These are phyloP conservation scores for Tachina lurida DNA, from an alignment of 2,888 invertebrate species.

Conservation along the genomic window DNA sequence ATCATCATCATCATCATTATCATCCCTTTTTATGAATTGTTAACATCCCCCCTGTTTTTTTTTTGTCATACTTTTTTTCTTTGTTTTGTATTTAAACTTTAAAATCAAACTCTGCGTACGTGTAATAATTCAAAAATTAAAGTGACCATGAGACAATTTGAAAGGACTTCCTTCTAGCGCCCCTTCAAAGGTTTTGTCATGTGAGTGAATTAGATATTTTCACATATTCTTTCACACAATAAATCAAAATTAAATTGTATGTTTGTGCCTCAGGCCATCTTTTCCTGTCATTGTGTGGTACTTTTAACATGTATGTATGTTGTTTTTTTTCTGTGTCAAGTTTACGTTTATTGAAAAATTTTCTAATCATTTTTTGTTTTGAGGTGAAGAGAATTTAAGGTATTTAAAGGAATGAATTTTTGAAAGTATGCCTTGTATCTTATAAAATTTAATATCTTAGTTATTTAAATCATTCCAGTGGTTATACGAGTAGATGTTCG, in stretches of 20 bases:
- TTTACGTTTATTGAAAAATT: conserved; percentile 64
- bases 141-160: conserved; percentile 82
- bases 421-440: too few relatives aligned
- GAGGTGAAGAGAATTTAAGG: conserved; percentile 26
- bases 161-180: conserved; percentile 69
- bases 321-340: conserved; percentile 15
- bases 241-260: conserved; percentile 72
- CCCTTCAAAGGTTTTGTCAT: conserved; percentile 32
- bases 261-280: conserved; percentile 62
- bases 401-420: conserved; percentile 39
- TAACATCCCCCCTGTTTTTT: conserved; percentile 32
- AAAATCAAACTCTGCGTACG: conserved; percentile 64
- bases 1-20: conserved; percentile 29
- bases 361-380: conserved; percentile 55
- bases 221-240: conserved; percentile 70
- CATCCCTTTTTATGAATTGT: conserved; percentile 59
- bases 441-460: too few relatives aligned
- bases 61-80: not conserved
- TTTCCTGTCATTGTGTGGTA: conserved; percentile 49
- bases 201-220: conserved; percentile 54
- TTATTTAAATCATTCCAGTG: too few relatives aligned
- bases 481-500: too few relatives aligned
- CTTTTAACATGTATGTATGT: conserved; percentile 32
- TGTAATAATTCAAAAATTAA: conserved; percentile 81
- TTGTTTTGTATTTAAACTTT: conserved; percentile 60